A percentile compares a stretch with the other conserved stretches of the same genome.
Conservation (phyloP, 2,888 invertebrate genomes). For the Trichogramma dendrolimi region DNA sequence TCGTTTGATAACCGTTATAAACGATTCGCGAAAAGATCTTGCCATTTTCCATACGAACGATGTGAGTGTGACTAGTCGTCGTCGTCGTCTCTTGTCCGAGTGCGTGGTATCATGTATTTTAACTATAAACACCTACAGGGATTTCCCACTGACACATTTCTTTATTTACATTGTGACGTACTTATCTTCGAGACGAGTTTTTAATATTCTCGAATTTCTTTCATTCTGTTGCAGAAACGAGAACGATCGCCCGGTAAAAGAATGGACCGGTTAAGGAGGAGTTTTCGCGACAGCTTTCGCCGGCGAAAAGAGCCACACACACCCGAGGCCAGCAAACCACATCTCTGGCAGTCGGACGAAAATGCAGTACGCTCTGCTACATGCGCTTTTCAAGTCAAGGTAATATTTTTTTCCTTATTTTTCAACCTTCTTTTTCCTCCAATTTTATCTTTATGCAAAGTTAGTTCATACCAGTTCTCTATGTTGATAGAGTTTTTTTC, state of each 20-base stretch:
- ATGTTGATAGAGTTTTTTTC: not conserved
- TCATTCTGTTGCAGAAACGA: constrained; percentile 55
- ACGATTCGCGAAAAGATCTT: too few species aligned
- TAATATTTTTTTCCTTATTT: constrained; percentile 37
- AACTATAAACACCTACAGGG: too few species aligned
- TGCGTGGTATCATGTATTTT: too few species aligned
- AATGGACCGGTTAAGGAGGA: constrained; percentile 85
- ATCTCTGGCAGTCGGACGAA: constrained; percentile 98
- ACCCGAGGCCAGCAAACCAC: constrained; percentile 91
- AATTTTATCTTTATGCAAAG: not conserved
- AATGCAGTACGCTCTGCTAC: constrained; percentile 91
- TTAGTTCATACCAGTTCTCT: not conserved
- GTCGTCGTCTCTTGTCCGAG: too few species aligned
- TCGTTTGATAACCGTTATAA: too few species aligned
- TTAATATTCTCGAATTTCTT: too few species aligned
- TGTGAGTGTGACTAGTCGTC: too few species aligned
- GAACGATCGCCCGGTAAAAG: constrained; percentile 66
- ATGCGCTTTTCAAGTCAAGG: constrained; percentile 95
- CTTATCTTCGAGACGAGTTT: too few species aligned
- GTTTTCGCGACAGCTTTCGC: constrained; percentile 90
- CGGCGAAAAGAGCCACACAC: constrained; percentile 79
- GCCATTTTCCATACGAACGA: too few species aligned
- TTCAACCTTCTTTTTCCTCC: not conserved
- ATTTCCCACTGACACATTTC: too few species aligned
- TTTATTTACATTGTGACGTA: too few species aligned